These are phyloP conservation scores for Carlito syrichta DNA, from an alignment of 2,113 vertebrate genomes.

Conservation along the genomic window DNA sequence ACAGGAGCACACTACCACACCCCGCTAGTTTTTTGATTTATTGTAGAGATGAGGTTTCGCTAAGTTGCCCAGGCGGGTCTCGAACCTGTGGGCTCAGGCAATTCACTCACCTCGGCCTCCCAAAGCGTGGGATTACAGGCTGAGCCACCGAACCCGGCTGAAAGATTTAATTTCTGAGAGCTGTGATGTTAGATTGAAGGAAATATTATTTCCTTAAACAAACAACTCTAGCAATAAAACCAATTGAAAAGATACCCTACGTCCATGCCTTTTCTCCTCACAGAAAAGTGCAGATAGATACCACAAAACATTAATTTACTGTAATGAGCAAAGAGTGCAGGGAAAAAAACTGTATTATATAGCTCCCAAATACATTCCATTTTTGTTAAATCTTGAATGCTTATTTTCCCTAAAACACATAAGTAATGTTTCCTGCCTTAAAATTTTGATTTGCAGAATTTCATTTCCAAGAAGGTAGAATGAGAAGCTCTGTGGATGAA, in stretches of 20 bases:
- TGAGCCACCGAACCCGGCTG: too few relatives aligned
- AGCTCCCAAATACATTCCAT: background rate
- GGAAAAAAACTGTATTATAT: too few relatives aligned
- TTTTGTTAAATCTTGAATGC: background rate
- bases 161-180: conserved; percentile 55
- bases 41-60: too few relatives aligned
- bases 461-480: background rate
- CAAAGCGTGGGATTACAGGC: too few relatives aligned
- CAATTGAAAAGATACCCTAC: background rate
- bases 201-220: background rate
- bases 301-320: background rate
- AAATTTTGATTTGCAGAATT: background rate
- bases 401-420: background rate
- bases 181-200: conserved; percentile 19
- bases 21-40: too few relatives aligned
- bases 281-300: background rate
- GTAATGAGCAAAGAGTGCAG: background rate
- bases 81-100: too few relatives aligned
- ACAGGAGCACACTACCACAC: too few relatives aligned
- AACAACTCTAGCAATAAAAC: background rate
- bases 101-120: too few relatives aligned
- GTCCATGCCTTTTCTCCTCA: background rate
- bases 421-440: background rate
- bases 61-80: too few relatives aligned
- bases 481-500: background rate